Base-by-base conservation (phyloP, 2,888 invertebrate genomes). In the Amphipoea lucens region DNA sequence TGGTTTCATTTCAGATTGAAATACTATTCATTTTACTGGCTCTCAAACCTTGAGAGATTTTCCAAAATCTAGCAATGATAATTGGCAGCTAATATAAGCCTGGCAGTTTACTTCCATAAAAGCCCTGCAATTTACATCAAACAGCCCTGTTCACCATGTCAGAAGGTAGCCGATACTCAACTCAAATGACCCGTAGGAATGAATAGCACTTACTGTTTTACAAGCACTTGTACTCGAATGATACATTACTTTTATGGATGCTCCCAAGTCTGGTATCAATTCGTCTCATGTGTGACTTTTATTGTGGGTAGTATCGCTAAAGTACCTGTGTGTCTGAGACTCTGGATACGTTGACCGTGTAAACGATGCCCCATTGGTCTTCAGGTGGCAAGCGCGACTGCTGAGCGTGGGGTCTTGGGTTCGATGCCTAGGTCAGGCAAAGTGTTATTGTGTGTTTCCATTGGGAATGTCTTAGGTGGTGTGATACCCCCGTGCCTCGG, bases 261-360 rank as follows among this genome's bases (percentile, higher is more conserved):
- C 40, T 77, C 84, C 75, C 75, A 40, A 54, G 70, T 72, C 76
- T 69, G 75, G 80, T 83, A 85, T 84, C 84, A 82, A 86, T 79
- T 84, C 74, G 81, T 75, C 82, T 79, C 63, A 57, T 48, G 76
- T 65, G 84, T 65, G 76, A 84, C 81, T 86, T 86, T 86, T 86
- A 86, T 76, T 77, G 76, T 63, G 42, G 69, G 12, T 74, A 29
- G 51, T n/a, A 67, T 36, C 69, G 23, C 54, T 73, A 66, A 75
- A 75, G 78, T 75, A 63, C 65, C 68, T 23, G 20, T 67, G 36
- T 72, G 72, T 69, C 68, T 69, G 51, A 17, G 4, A 29, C 29
- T 17, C 23, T 20, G 23, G 60, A 71, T 70, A 57, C 40, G 36
- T 51, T 68, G 70, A n/a, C 40, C 45, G 51, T 74, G 36, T 57